Evolutionary conservation across 1,140 invertebrate species (phyloP).

Genomic region (Polyergus mexicanus): DNA sequence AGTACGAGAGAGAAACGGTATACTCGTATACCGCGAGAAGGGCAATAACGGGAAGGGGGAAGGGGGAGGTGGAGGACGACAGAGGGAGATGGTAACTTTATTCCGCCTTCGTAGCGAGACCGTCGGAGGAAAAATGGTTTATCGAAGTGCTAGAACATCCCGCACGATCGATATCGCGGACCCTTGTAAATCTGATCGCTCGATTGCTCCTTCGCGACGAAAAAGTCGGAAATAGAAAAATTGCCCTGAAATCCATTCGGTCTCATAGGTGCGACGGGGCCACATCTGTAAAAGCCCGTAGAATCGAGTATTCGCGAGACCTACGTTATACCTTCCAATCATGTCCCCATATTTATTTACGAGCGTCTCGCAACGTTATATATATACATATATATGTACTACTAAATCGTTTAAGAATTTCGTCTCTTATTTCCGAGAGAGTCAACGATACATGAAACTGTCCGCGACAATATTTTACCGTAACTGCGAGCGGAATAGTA

Average conservation of each 20-base stretch:
- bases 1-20: constrained; percentile 20
- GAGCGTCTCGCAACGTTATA: not conserved
- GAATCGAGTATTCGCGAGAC: constrained; percentile 19
- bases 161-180: constrained; percentile 49
- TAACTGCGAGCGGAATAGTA: constrained; percentile 2
- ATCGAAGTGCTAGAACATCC: constrained; percentile 50
- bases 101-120: constrained; percentile 33
- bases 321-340: not conserved
- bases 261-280: constrained; percentile 21
- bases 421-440: not conserved
- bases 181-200: constrained; percentile 56
- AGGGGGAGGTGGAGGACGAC: no score
- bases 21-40: constrained; percentile 7
- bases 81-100: constrained; percentile 40
- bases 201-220: constrained; percentile 24
- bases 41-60: no score
- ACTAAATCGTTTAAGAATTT: constrained; percentile 14
- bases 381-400: no score
- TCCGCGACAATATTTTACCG: not conserved
- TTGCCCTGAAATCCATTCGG: constrained; percentile 49
- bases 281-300: constrained; percentile 20
- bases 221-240: constrained; percentile 57
- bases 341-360: not conserved
- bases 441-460: not conserved
- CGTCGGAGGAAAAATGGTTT: constrained; percentile 54